phyloP scores from a whole-genome alignment of 2,888 invertebrate species.

The Nipponacmea schrenckii region DNA sequence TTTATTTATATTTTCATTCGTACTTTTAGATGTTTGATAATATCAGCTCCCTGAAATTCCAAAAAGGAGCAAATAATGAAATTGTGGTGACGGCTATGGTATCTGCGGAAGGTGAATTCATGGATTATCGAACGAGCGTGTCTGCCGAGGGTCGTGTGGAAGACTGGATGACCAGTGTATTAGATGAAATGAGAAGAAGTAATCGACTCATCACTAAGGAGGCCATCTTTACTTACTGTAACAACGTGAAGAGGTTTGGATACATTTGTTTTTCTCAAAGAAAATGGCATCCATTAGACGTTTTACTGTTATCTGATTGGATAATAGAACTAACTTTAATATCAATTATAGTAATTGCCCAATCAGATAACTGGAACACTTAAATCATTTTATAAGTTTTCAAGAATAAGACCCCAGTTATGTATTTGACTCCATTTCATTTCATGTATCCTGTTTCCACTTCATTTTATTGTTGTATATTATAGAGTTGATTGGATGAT shows the following conservation, averaged over 20 bases:
- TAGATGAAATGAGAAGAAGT: conserved; percentile 84
- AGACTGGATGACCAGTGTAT: conserved; percentile 89
- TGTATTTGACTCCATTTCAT: no score
- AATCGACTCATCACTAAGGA: conserved; percentile 87
- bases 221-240: conserved; percentile 87
- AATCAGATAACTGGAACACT: no score
- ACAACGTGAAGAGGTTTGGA: conserved; percentile 75
- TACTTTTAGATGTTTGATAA: conserved; percentile 87
- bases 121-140: conserved; percentile 82
- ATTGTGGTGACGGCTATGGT: conserved; percentile 84
- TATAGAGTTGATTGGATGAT: conserved; percentile 86
- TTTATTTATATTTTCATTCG: background rate
- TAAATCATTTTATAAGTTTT: no score
- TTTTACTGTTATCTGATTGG: no score
- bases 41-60: conserved; percentile 80
- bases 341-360: no score
- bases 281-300: no score
- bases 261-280: background rate
- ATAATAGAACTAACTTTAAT: no score
- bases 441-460: no score
- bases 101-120: conserved; percentile 85
- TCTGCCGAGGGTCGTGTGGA: conserved; percentile 85
- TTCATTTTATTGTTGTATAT: no score
- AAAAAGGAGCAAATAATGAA: conserved; percentile 76
- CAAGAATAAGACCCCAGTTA: no score